Evolutionary conservation across 2,888 invertebrate genomes (phyloP).

Genomic region (Odontomyia ornata): DNA sequence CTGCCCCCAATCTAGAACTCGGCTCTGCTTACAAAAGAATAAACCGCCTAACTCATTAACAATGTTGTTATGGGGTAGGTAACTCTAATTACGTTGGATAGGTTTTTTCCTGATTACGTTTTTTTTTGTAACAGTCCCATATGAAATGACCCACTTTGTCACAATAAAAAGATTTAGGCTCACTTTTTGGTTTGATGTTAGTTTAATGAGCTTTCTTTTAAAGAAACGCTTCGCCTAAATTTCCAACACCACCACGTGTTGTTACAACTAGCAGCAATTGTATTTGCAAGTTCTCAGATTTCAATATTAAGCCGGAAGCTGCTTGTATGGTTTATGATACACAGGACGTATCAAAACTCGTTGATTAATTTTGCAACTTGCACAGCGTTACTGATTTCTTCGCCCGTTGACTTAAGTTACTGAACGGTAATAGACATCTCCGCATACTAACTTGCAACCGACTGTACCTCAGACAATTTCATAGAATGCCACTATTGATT

Average conservation of each 20-base stretch:
- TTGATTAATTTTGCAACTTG: conserved; percentile 20
- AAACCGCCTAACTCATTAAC: background rate
- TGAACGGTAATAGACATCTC: conserved; percentile 13
- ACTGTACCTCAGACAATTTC: background rate
- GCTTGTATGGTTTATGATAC: conserved; percentile 2
- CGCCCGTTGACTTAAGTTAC: conserved; percentile 14
- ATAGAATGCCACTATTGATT: conserved; percentile 12
- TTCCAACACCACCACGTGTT: background rate
- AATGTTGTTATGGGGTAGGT: background rate
- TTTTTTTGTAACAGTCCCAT: conserved; percentile 11
- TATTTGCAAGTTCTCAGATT: conserved; percentile 6
- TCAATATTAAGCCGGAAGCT: background rate
- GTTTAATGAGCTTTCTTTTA: background rate
- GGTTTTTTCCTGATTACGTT: conserved; percentile 13
- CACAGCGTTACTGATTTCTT: conserved; percentile 12
- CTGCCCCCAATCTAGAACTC: too few species aligned
- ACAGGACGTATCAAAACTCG: conserved; percentile 16
- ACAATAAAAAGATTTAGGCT: conserved; percentile 16
- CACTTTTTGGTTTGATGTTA: background rate
- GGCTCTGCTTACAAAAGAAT: background rate
- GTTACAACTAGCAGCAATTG: conserved; percentile 14
- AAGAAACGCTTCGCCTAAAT: conserved; percentile 9
- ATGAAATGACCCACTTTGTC: conserved; percentile 20
- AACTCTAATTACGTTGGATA: background rate
- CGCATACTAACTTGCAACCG: background rate